Conservation (phyloP, 2,888 invertebrate species). For the Caenorhabditis doughertyi region DNA sequence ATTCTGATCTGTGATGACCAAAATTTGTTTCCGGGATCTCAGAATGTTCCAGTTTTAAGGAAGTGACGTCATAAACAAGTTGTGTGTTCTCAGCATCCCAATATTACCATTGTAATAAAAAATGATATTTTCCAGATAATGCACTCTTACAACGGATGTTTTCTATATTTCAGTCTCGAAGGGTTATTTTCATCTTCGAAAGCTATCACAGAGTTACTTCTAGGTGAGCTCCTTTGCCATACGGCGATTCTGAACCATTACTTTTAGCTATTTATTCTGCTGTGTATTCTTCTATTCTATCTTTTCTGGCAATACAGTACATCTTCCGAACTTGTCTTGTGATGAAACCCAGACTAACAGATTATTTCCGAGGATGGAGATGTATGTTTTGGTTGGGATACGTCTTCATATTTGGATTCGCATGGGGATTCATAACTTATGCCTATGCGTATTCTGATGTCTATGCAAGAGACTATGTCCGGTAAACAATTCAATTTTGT, state of each 20-base stretch:
- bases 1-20: neutral
- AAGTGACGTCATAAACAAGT: too few species aligned
- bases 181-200: constrained; percentile 13
- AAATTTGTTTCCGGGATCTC: neutral
- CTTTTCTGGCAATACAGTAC: constrained; percentile 34
- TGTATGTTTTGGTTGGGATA: constrained; percentile 31
- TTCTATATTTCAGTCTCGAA: constrained; percentile 37
- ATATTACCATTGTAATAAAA: neutral
- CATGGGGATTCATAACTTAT: constrained; percentile 40
- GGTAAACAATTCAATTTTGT: neutral
- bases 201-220: constrained; percentile 26
- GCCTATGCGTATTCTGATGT: constrained; percentile 18
- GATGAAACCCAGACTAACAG: neutral
- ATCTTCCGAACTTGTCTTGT: constrained; percentile 19
- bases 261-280: constrained; percentile 22
- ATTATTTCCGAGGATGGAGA: constrained; percentile 22
- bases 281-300: constrained; percentile 22
- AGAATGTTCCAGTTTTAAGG: too few species aligned
- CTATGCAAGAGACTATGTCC: constrained; percentile 34
- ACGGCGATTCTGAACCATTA: too few species aligned
- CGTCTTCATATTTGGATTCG: constrained; percentile 14
- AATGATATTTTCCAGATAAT: constrained; percentile 23
- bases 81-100: neutral
- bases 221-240: too few species aligned
- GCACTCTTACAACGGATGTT: constrained; percentile 45